A percentile compares a stretch with the other conserved stretches of the same genome.
These are phyloP conservation scores for Limnephilus auricula DNA, from an alignment of 2,888 invertebrate species.

Conservation along the genomic window DNA sequence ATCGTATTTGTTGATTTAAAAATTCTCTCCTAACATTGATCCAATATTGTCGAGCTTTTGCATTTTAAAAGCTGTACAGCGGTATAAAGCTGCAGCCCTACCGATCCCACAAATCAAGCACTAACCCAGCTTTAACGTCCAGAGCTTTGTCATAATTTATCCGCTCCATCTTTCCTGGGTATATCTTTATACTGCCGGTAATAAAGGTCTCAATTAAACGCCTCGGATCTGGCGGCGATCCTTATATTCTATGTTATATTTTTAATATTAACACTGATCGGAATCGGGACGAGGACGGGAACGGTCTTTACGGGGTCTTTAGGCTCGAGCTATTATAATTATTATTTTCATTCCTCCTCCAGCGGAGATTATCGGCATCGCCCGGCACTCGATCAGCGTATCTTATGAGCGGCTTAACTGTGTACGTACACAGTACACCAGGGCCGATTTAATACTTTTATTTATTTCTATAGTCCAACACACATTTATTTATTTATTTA, in stretches of 20 bases:
- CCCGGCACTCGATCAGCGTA: background rate
- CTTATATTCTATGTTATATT: constrained; percentile 41
- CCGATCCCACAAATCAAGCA: background rate
- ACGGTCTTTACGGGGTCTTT: background rate
- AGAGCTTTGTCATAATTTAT: constrained; percentile 46
- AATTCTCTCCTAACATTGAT: background rate
- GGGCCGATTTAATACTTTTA: background rate
- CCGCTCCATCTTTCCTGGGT: constrained; percentile 19
- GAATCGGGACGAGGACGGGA: constrained; percentile 32
- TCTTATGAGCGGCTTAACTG: background rate
- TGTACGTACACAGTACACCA: background rate
- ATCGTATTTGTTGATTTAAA: background rate
- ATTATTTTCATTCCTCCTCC: constrained; percentile 12
- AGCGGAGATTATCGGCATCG: constrained; percentile 10
- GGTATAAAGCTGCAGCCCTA: background rate
- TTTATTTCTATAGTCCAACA: too few relatives aligned
- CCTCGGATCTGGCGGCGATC: constrained; percentile 40
- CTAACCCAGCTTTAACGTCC: constrained; percentile 22
- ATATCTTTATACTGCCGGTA: constrained; percentile 12
- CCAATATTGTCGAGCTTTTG: too few relatives aligned
- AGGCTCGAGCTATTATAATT: constrained; percentile 33
- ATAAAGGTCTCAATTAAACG: constrained; percentile 49
- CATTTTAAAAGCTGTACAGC: too few relatives aligned
- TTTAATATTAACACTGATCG: constrained; percentile 48
- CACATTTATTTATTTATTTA: too few relatives aligned